Conservation (phyloP, 2,888 invertebrate genomes). For the Agrilus cyanescens region DNA sequence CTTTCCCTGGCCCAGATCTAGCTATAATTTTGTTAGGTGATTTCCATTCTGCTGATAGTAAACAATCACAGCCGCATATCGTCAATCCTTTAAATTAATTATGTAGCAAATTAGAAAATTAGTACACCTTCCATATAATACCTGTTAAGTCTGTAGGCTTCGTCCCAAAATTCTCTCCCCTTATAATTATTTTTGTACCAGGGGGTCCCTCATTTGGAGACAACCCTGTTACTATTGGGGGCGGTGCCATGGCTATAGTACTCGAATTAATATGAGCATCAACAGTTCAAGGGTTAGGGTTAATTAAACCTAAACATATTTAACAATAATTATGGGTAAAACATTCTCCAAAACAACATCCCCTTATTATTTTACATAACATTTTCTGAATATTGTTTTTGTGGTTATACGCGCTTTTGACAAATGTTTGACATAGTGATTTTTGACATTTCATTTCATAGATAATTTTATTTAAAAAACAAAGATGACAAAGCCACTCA, state of each 20-base stretch:
- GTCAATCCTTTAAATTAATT: constrained; percentile 56
- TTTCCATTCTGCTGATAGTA: constrained; percentile 95
- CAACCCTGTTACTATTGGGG: constrained; percentile 88
- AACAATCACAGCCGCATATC: constrained; percentile 93
- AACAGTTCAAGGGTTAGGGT: neutral
- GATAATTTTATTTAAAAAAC: no score
- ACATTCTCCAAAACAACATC: no score
- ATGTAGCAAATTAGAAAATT: no score
- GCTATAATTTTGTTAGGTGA: constrained; percentile 95
- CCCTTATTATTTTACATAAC: no score
- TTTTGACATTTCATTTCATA: no score
- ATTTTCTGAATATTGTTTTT: no score
- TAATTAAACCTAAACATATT: no score
- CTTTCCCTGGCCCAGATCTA: constrained; percentile 84
- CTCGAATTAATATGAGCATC: neutral
- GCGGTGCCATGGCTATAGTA: constrained; percentile 48
- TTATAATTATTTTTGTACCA: constrained; percentile 86
- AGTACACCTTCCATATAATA: constrained; percentile 27
- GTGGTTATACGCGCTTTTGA: no score
- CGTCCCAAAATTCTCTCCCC: constrained; percentile 89
- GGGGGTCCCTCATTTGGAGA: constrained; percentile 98
- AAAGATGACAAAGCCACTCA: no score
- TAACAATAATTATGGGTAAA: no score
- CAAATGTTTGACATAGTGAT: no score
- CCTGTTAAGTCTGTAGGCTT: constrained; percentile 78